phyloP scores from a whole-genome alignment of 2,888 invertebrate genomes.

The Listrodromus nycthemerus region DNA sequence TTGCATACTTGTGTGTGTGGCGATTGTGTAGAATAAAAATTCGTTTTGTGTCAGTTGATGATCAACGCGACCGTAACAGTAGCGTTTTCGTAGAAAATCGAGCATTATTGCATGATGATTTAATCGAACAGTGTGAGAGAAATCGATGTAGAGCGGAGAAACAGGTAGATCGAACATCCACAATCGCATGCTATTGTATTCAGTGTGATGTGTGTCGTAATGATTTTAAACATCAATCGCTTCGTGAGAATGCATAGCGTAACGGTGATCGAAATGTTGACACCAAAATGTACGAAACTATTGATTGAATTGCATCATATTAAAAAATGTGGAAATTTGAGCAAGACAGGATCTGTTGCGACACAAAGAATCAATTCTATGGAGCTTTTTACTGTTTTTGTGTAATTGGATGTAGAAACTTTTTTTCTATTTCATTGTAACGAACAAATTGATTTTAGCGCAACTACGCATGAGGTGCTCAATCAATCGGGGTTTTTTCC shows the following conservation, averaged over 20 bases:
- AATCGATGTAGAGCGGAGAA: slow-evolving; percentile 15
- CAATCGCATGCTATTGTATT: slow-evolving; percentile 49
- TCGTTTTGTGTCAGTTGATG: background rate
- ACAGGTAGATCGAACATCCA: slow-evolving; percentile 51
- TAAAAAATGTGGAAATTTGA: background rate
- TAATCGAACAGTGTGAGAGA: slow-evolving; percentile 10
- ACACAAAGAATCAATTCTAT: background rate
- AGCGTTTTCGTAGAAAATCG: background rate
- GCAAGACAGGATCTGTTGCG: slow-evolving; percentile 29
- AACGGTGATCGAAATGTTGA: slow-evolving; percentile 14
- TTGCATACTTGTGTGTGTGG: background rate
- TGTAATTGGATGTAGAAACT: background rate
- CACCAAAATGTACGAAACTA: slow-evolving; percentile 1
- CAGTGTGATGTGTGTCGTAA: slow-evolving; percentile 10
- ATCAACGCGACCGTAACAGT: slow-evolving; percentile 9
- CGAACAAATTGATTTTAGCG: slow-evolving; percentile 13
- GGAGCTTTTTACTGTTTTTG: background rate
- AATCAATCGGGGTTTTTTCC: background rate
- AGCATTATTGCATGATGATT: slow-evolving; percentile 14
- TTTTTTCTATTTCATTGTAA: background rate
- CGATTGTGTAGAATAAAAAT: background rate
- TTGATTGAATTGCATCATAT: slow-evolving; percentile 6
- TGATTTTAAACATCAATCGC: slow-evolving; percentile 2
- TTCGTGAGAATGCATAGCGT: slow-evolving; percentile 22
- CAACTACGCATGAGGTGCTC: slow-evolving; percentile 23